Evolutionary conservation across 2,797 vertebrate species (phyloP).

Genomic region (Anguilla megastoma): DNA sequence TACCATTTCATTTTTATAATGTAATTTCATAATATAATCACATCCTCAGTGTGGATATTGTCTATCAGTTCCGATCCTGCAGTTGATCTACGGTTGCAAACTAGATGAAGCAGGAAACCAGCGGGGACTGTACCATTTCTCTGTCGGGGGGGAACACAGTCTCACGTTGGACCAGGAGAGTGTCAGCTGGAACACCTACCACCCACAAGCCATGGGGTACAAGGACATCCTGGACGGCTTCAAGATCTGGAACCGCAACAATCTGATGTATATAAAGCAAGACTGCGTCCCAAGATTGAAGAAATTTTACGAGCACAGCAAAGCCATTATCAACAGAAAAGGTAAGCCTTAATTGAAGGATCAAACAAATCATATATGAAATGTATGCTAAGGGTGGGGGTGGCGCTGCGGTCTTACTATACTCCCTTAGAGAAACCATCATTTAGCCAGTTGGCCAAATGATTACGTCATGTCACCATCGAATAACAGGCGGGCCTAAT

Average conservation of each 20-base stretch:
- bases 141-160: conserved; percentile 32
- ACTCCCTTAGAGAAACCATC: neutral
- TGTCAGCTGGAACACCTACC: conserved; percentile 24
- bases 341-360: conserved; percentile 11
- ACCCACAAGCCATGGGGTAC: conserved; percentile 29
- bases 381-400: neutral
- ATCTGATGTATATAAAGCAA: conserved; percentile 36
- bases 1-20: neutral
- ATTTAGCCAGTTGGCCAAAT: neutral
- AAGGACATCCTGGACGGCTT: conserved; percentile 34
- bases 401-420: neutral
- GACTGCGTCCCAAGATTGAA: conserved; percentile 42
- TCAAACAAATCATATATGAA: neutral
- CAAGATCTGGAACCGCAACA: conserved; percentile 38
- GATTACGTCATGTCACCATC: neutral
- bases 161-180: conserved; percentile 38
- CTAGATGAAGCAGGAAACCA: conserved; percentile 24
- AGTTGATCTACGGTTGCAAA: conserved; percentile 40
- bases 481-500: neutral
- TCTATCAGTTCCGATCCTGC: conserved; percentile 33
- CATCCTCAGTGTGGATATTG: neutral
- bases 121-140: conserved; percentile 30
- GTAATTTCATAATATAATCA: neutral
- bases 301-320: conserved; percentile 35
- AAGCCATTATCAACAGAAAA: conserved; percentile 33